A percentile compares a stretch with the other conserved stretches of the same genome.
These are phyloP conservation scores for Lycocerus yunnanus DNA, from an alignment of 2,888 invertebrate genomes.

Conservation along the genomic window DNA sequence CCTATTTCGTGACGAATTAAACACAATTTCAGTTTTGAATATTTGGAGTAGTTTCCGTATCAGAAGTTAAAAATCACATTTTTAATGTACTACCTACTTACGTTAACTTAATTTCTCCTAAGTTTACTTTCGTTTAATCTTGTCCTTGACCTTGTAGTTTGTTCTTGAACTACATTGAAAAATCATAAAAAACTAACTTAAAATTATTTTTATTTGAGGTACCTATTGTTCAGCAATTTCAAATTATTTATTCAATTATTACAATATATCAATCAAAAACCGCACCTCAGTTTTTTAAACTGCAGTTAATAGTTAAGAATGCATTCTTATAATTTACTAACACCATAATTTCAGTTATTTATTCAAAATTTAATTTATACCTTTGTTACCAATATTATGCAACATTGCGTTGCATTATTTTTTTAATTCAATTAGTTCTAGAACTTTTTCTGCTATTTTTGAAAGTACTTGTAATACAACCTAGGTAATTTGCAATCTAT, in stretches of 20 bases:
- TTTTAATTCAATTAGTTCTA: not conserved
- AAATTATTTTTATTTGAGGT: not conserved
- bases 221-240: not conserved
- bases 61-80: too few species aligned
- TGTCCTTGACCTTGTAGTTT: not conserved
- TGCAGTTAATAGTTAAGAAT: not conserved
- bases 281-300: too few species aligned
- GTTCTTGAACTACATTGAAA: not conserved
- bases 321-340: not conserved
- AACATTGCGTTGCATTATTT: not conserved
- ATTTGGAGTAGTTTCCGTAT: too few species aligned
- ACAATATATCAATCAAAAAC: not conserved
- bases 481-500: not conserved
- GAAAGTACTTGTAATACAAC: not conserved
- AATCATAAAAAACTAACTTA: not conserved
- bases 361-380: not conserved
- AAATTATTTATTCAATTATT: not conserved
- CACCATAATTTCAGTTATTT: not conserved
- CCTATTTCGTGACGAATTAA: too few species aligned
- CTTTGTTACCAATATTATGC: not conserved
- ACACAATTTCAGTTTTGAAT: not conserved
- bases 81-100: not conserved
- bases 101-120: not conserved
- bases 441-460: not conserved
- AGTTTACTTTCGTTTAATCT: not conserved